Base-by-base conservation (phyloP, 2,888 invertebrate genomes). In the Buathra laborator region DNA sequence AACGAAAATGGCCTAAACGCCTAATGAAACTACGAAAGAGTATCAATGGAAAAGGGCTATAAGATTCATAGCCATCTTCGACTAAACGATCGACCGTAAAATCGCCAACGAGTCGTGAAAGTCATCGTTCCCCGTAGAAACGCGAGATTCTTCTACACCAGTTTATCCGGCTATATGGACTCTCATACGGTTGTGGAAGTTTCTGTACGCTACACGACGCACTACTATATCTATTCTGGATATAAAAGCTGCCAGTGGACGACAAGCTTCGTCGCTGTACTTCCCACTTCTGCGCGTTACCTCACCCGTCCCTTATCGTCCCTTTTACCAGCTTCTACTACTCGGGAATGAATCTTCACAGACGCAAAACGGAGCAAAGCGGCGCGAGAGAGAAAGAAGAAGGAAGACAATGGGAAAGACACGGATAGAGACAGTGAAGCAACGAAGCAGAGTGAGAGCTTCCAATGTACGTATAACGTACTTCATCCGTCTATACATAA, bases 301-400 rank as follows among this genome's bases (percentile, higher is more conserved):
- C 56, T 2, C 16, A 62, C 59, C 19, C 48, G 68, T 44, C n/a
- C 24, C 75, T 32, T 16, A 14, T 75, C 19, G 64, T 48, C 19
- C 71, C 79, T 71, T 74, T 81, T 64, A 51, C 70, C 68, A 71
- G 59, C 77, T 83, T 81, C 67, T 76, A 19, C 72, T 64, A 10
- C 24, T 56, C 68, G 66, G 24, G 64, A 56, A 83, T 71, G 77
- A 83, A 83, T 81, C 84, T 85, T 80, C 80, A 86, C 84, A 84
- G 84, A 74, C 84, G 64, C 37, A 9, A 37, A 37, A 5, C 19
- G 19, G 56, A 62, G 48, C 37, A 19, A n/a, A 64, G 64, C 1
- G 16, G 48, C 32, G 32, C 46, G 46, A 44, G 37, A 44, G 44
- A 19, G 5, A 10, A 53, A 19, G 3, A n/a, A 16, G 32, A 19